Conservation (phyloP, 2,797 vertebrate species). For the Xiphophorus birchmanni region DNA sequence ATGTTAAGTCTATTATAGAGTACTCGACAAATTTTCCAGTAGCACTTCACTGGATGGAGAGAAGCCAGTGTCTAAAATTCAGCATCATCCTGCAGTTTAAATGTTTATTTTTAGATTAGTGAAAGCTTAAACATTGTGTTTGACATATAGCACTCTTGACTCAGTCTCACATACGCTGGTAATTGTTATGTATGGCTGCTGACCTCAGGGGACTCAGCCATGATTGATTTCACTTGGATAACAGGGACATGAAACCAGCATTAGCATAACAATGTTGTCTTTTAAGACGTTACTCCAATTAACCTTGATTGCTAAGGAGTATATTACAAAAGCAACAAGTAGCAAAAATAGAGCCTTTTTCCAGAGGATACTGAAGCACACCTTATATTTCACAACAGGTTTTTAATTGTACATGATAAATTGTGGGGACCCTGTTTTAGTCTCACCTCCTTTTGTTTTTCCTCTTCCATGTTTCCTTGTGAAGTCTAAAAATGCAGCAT, state of each 20-base stretch:
- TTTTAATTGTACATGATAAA: background rate
- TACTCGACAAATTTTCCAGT: constrained; percentile 32
- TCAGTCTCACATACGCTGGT: constrained; percentile 30
- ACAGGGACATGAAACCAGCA: constrained; percentile 71
- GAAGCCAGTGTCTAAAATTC: too few species aligned
- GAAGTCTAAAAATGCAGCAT: constrained; percentile 48
- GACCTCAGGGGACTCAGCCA: constrained; percentile 67
- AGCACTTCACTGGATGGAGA: constrained; percentile 17
- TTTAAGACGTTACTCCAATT: constrained; percentile 74
- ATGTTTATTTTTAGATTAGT: constrained; percentile 23
- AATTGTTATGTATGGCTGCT: constrained; percentile 70
- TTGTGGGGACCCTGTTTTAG: constrained; percentile 8
- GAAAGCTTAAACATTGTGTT: constrained; percentile 26
- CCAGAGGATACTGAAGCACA: constrained; percentile 46
- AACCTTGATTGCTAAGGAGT: constrained; percentile 69
- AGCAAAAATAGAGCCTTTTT: constrained; percentile 44
- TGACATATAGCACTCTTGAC: constrained; percentile 56
- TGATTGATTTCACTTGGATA: constrained; percentile 79
- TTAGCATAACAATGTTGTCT: constrained; percentile 79
- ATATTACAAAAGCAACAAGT: constrained; percentile 63
- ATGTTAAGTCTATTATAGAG: constrained; percentile 23
- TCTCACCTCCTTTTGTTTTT: constrained; percentile 15
- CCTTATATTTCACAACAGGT: background rate
- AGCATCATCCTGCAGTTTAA: background rate
- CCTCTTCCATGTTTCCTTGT: constrained; percentile 17